Conservation (phyloP, 2,888 invertebrate species). For the Trilocha varians region DNA sequence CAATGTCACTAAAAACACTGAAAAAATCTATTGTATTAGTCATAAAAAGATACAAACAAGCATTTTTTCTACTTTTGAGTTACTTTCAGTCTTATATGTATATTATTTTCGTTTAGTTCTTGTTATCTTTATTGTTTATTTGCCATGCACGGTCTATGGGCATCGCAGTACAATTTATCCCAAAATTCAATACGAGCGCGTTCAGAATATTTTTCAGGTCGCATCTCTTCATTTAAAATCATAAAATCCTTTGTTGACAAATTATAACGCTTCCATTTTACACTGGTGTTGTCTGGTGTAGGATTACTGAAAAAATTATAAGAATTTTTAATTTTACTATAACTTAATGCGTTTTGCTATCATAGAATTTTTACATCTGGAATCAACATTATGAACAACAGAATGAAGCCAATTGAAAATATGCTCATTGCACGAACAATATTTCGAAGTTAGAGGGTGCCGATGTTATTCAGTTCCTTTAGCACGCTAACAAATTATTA, state of each 20-base stretch:
- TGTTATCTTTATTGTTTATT: constrained; percentile 5
- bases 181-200: constrained; percentile 37
- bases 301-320: constrained; percentile 56
- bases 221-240: constrained; percentile 31
- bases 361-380: no score
- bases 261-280: constrained; percentile 38
- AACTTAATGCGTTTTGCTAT: no score
- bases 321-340: no score
- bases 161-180: constrained; percentile 36
- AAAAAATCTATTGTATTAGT: background rate
- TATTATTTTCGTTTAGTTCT: background rate
- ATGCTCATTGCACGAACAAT: no score
- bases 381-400: no score
- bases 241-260: constrained; percentile 27
- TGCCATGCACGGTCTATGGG: constrained; percentile 16
- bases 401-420: no score
- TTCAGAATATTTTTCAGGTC: constrained; percentile 31
- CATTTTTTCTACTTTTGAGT: no score
- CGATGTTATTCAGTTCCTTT: no score
- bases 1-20: background rate
- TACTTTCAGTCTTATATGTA: background rate
- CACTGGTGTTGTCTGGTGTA: constrained; percentile 30
- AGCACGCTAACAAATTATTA: no score
- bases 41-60: no score
- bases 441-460: no score